Evolutionary conservation across 2,888 invertebrate genomes (phyloP), one percentile per base, ranked within the genome.

Genomic region (Melanostoma mellinum): DNA sequence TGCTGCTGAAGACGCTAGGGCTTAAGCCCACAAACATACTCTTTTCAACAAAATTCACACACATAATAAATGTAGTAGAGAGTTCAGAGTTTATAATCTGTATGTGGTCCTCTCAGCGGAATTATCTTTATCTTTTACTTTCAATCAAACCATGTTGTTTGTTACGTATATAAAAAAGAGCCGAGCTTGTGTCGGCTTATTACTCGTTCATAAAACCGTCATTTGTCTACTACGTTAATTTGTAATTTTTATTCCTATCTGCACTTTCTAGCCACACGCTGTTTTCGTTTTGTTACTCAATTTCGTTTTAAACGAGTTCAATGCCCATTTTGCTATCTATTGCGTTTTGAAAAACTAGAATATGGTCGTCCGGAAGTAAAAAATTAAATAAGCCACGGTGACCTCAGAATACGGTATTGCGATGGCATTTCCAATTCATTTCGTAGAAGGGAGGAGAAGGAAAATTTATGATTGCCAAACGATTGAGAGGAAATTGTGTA

Each of bases 321-420:
- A 68, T 77, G 76, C 35, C 81, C 81, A 67, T 61, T 60, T 58
- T n/a, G 35, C 46, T 55, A 32, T 44, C 48, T 44, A 61, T 61
- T 79, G 61, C 74, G n/a, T 56, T 67, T 42, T 46, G 35, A 44
- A 4, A 65, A 68, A 67, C 33, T 55, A 35, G 80, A 80, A 56
- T 82, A 73, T 77, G 56, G 72, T 58, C 20, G 68, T 63, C 78
- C 82, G 82, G 82, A 82, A 82, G 82, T 82, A 69, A 69, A 82
- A 82, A 77, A 77, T 73, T 82, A 77, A 72, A 81, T 77, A 77
- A 78, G 63, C 78, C 48, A 68, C 73, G 56, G 53, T 71, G 65
- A 68, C 79, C 78, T 73, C 77, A 65, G 20, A 40, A 10, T 50
- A 63, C 72, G 71, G 67, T 63, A 76, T 42, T 65, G 30, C 53